Evolutionary conservation across 2,888 invertebrate genomes (phyloP).

Genomic region (Dynastes hyllus): DNA sequence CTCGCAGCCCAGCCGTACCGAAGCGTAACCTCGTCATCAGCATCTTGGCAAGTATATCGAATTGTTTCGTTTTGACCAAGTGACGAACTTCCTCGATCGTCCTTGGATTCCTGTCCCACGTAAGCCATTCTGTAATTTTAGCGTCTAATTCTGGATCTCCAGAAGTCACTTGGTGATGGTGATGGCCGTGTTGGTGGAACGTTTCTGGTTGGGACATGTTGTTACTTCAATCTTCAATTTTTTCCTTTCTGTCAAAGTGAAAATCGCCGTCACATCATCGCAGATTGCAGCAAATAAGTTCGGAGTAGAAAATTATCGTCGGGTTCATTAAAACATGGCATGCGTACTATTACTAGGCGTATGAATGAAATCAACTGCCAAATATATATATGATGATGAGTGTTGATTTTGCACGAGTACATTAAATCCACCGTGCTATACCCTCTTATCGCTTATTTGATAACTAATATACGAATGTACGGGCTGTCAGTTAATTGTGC

Average conservation of each 20-base stretch:
- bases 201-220: neutral
- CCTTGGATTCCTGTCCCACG: conserved; percentile 83
- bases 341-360: conserved; percentile 22
- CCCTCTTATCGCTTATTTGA: conserved; percentile 56
- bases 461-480: conserved; percentile 53
- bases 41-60: conserved; percentile 76
- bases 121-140: conserved; percentile 82
- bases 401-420: conserved; percentile 49
- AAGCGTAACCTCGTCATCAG: conserved; percentile 85
- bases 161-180: conserved; percentile 59
- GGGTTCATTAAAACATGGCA: conserved; percentile 22
- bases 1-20: conserved; percentile 95
- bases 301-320: conserved; percentile 3
- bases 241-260: conserved; percentile 38
- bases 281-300: neutral
- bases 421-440: conserved; percentile 49
- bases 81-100: conserved; percentile 77
- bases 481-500: conserved; percentile 51
- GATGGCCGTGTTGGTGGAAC: neutral
- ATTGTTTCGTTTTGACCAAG: conserved; percentile 74
- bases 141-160: conserved; percentile 76
- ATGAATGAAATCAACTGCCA: conserved; percentile 10
- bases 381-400: conserved; percentile 18
- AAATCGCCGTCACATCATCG: conserved; percentile 24
- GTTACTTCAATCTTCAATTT: conserved; percentile 25